Evolutionary conservation across 2,113 vertebrate species (phyloP).

Genomic region (Gallinago paraguaiae): DNA sequence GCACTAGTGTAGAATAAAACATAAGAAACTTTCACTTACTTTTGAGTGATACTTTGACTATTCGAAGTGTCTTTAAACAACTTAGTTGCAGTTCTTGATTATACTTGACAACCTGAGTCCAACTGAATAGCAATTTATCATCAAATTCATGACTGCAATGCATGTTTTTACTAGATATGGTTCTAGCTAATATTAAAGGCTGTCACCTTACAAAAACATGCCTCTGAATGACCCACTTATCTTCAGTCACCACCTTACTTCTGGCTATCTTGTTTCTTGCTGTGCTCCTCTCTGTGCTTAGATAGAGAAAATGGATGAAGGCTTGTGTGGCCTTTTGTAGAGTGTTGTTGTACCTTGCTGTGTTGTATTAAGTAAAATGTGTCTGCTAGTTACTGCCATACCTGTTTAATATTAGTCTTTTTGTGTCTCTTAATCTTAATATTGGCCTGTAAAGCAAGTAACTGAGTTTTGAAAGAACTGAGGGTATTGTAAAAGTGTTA

Average conservation of each 20-base stretch:
- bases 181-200: not conserved
- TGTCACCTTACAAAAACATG: not conserved
- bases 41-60: not conserved
- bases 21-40: not conserved
- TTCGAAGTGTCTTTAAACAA: not conserved
- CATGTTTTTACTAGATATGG: not conserved
- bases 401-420: not conserved
- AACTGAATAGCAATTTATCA: not conserved
- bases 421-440: not conserved
- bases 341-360: not conserved
- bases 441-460: not conserved
- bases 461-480: not conserved
- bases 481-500: not conserved
- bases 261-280: not conserved
- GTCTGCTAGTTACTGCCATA: not conserved
- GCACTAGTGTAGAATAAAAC: not conserved
- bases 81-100: not conserved
- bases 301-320: not conserved
- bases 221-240: not conserved
- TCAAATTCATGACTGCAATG: not conserved
- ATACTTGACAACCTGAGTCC: not conserved
- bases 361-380: not conserved
- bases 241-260: not conserved
- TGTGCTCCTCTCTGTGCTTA: not conserved
- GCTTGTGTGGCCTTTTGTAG: not conserved